Base-by-base conservation (phyloP, 2,888 invertebrate species). In the Teinopalpus imperialis region DNA sequence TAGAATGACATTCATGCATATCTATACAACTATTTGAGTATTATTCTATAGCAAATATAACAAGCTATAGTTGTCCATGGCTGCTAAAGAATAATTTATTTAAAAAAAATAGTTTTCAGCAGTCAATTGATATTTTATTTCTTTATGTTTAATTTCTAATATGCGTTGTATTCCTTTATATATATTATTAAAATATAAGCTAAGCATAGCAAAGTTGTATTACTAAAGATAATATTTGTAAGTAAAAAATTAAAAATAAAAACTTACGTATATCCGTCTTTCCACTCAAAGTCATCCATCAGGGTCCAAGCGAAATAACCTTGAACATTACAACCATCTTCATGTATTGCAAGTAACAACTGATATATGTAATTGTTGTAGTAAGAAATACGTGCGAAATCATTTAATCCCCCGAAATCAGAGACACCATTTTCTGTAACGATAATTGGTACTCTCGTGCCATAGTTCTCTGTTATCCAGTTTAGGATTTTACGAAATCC, bases 281-380 rank as follows among this genome's bases (percentile, higher is more conserved):
- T 67, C 91, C 92, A 92, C 69, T 92, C 92, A 52, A 92, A 91
- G 59, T 91, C 91, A 59, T 93, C 93, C 81, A 92, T 81, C 16
- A 92, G 71, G 1, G 91, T 90, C 91, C 92, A 92, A 0, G 90
- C 91, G 7, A 90, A 89, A 66, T 91, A 92, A 0, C 90, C 91
- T 42, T 69, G 69, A 0, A 90, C 62, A 40, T 83, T 80, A 49
- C 85, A 83, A 1, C 72, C 73, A 52, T 90, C 89, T 51, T 78
- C 68, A 45, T 81, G 56, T 13, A 79, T 71, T 1, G 87, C 87
- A 13, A 78, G 57, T 23, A 85, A 53, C 43, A 87, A 48, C 49
- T 87, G 85, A 48, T 78, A 61, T 2, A 90, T 54, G 52, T 89
- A 87, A 42, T 71, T 64, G 60, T 91, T 90, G 50, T 75, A 87